Conservation (phyloP, 2,888 invertebrate species). For the Sepioteuthis lessoniana region DNA sequence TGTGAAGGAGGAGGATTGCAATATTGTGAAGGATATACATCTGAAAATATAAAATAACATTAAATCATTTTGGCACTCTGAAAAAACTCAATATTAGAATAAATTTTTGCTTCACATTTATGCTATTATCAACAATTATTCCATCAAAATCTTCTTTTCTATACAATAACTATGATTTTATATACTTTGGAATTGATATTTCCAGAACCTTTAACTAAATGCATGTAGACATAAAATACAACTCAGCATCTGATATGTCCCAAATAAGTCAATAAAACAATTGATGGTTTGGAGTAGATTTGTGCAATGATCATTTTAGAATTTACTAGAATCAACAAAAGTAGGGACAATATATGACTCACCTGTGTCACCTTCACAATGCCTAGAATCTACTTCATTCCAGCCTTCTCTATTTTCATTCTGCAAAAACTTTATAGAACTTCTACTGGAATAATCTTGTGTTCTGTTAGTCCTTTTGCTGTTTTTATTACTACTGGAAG, state of each 20-base stretch:
- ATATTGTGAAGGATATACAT: background rate
- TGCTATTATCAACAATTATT: background rate
- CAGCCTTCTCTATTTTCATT: background rate
- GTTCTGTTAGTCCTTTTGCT: background rate
- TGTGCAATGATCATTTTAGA: background rate
- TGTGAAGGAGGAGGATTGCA: background rate
- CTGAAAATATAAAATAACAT: background rate
- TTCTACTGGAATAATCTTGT: background rate
- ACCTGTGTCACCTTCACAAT: background rate
- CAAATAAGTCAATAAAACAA: too few relatives aligned
- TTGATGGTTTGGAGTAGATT: background rate
- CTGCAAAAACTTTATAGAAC: background rate
- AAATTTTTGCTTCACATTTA: background rate
- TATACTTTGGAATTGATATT: background rate
- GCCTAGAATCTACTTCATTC: background rate
- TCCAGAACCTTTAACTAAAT: background rate
- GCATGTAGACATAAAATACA: background rate
- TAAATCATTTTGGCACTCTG: background rate
- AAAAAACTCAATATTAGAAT: background rate
- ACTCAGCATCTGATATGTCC: too few relatives aligned
- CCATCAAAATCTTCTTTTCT: background rate
- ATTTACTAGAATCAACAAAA: background rate
- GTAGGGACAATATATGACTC: background rate
- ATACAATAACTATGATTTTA: background rate
- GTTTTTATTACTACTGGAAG: background rate